Evolutionary conservation across 1,140 invertebrate species (phyloP).

Genomic region (Diachasma alloeum): DNA sequence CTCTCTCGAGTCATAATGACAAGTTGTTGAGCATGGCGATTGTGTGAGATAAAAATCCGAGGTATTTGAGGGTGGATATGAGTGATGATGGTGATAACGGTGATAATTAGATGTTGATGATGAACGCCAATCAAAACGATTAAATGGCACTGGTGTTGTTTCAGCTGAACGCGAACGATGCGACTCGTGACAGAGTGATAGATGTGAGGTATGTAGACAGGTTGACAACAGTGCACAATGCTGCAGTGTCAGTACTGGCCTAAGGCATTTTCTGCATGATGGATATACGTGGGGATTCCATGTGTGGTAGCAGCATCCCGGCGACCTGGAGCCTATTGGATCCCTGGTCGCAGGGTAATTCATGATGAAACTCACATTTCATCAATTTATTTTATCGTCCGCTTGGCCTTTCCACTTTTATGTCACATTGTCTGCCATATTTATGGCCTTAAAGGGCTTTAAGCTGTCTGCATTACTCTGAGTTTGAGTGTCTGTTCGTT

Average conservation of each 20-base stretch:
- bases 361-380: slow-evolving; percentile 62
- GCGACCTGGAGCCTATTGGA: slow-evolving; percentile 61
- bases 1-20: not conserved
- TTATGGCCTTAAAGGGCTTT: not conserved
- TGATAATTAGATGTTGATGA: slow-evolving; percentile 43
- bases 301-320: slow-evolving; percentile 61
- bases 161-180: slow-evolving; percentile 33
- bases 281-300: slow-evolving; percentile 57
- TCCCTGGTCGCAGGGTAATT: slow-evolving; percentile 63
- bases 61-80: not conserved
- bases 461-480: not conserved
- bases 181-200: slow-evolving; percentile 33
- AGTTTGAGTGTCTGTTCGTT: not conserved
- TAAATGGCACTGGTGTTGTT: slow-evolving; percentile 34
- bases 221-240: slow-evolving; percentile 41
- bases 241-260: slow-evolving; percentile 52
- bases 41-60: not conserved
- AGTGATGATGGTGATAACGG: slow-evolving; percentile 54
- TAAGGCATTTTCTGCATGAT: slow-evolving; percentile 54
- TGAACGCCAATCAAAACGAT: slow-evolving; percentile 36
- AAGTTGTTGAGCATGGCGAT: not conserved
- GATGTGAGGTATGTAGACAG: slow-evolving; percentile 32
- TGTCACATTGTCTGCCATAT: not conserved
- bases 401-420: not conserved
- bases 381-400: slow-evolving; percentile 12